These are phyloP conservation scores for Pseudonaja textilis DNA, from an alignment of 2,113 vertebrate genomes.

Conservation along the genomic window DNA sequence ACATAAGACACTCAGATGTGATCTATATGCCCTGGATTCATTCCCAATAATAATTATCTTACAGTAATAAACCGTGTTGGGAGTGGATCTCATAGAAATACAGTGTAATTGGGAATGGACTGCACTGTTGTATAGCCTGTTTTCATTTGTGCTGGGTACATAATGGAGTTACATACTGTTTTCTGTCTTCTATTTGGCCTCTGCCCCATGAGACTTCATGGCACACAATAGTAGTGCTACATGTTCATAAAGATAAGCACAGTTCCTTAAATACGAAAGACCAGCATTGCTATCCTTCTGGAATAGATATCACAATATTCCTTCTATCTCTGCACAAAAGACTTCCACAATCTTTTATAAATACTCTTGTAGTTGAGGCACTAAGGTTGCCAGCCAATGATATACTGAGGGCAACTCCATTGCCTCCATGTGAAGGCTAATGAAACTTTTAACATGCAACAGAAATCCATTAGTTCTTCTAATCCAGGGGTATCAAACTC, in stretches of 20 bases:
- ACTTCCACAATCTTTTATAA: not conserved
- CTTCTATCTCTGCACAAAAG: not conserved
- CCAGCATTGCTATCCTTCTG: not conserved
- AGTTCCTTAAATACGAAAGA: not conserved
- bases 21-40: not conserved
- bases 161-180: not conserved
- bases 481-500: not conserved
- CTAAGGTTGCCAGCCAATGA: not conserved
- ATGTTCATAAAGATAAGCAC: not conserved
- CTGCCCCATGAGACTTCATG: not conserved
- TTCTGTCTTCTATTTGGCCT: not conserved
- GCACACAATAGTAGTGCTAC: not conserved
- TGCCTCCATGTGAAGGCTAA: not conserved
- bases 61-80: not conserved
- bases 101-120: not conserved
- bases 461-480: not conserved
- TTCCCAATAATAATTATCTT: not conserved
- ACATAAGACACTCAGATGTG: not conserved
- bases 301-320: not conserved
- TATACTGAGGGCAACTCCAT: not conserved
- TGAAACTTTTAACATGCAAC: not conserved
- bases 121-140: not conserved
- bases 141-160: not conserved
- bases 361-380: not conserved
- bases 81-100: not conserved